Conservation (phyloP, 2,888 invertebrate genomes). For the Gandaritis pyraliata region DNA sequence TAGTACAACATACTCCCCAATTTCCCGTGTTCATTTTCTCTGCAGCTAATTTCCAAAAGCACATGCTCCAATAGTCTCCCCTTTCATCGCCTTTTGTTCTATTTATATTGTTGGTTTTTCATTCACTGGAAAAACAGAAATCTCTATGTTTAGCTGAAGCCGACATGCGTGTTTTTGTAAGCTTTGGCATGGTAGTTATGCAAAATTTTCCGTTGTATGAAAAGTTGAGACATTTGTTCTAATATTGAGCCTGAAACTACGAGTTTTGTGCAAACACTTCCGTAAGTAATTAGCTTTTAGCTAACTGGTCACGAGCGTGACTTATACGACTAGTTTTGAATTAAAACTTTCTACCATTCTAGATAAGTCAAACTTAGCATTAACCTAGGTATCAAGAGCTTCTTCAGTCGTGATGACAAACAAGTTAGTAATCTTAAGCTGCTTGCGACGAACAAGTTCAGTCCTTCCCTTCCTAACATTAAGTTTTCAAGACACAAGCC, state of each 20-base stretch:
- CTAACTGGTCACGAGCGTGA: too few species aligned
- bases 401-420: conserved; percentile 1
- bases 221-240: conserved; percentile 12
- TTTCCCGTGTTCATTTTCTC: conserved; percentile 47
- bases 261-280: conserved; percentile 2
- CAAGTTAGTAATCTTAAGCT: conserved; percentile 26
- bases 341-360: neutral
- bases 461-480: conserved; percentile 57
- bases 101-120: conserved; percentile 44
- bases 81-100: conserved; percentile 45
- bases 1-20: conserved; percentile 40
- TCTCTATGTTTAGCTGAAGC: conserved; percentile 3
- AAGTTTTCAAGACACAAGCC: conserved; percentile 63
- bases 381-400: neutral
- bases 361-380: neutral
- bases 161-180: neutral
- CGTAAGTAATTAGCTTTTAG: too few species aligned
- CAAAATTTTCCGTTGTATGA: conserved; percentile 2
- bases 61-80: conserved; percentile 47
- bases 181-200: neutral
- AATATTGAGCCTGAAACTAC: conserved; percentile 2
- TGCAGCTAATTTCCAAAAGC: conserved; percentile 53
- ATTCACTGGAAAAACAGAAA: conserved; percentile 29
- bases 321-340: too few species aligned
- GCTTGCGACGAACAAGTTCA: conserved; percentile 59